These are phyloP conservation scores for Leptinotarsa peninsularis DNA, from an alignment of 2,888 invertebrate species.

Conservation along the genomic window DNA sequence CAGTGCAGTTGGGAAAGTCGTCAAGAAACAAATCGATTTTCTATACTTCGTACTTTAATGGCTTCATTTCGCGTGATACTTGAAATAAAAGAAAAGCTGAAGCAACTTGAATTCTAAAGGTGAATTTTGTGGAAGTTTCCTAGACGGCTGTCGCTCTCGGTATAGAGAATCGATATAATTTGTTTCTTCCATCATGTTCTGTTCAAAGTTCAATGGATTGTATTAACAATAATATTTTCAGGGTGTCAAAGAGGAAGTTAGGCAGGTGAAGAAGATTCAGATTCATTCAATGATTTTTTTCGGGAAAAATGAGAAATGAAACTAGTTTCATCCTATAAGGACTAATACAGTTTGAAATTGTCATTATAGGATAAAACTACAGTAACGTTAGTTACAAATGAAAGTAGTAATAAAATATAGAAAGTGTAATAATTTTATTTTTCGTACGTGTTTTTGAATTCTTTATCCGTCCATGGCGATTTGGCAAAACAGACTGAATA, in stretches of 20 bases:
- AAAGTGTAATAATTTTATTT: too few species aligned
- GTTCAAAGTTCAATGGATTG: background rate
- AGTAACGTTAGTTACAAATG: too few species aligned
- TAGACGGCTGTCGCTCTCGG: background rate
- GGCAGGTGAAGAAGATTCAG: background rate
- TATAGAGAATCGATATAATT: background rate
- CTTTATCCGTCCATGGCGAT: too few species aligned
- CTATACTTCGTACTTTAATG: conserved; percentile 28
- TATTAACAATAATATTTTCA: too few species aligned
- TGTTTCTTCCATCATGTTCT: background rate
- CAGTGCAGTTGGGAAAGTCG: background rate
- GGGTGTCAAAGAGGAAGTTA: background rate
- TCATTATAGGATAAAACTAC: too few species aligned
- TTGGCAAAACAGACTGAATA: too few species aligned
- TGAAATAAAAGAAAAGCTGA: conserved; percentile 14
- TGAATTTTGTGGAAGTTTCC: background rate
- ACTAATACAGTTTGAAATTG: too few species aligned
- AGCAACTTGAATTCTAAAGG: conserved; percentile 6
- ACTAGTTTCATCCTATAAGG: too few species aligned
- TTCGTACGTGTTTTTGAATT: too few species aligned
- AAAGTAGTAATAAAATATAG: too few species aligned
- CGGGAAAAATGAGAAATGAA: background rate
- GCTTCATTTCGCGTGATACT: conserved; percentile 29
- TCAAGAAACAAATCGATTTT: conserved; percentile 24
- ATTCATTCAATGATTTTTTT: background rate